Evolutionary conservation across 2,888 invertebrate genomes (phyloP).

Genomic region (Ganaspis brasiliensis): DNA sequence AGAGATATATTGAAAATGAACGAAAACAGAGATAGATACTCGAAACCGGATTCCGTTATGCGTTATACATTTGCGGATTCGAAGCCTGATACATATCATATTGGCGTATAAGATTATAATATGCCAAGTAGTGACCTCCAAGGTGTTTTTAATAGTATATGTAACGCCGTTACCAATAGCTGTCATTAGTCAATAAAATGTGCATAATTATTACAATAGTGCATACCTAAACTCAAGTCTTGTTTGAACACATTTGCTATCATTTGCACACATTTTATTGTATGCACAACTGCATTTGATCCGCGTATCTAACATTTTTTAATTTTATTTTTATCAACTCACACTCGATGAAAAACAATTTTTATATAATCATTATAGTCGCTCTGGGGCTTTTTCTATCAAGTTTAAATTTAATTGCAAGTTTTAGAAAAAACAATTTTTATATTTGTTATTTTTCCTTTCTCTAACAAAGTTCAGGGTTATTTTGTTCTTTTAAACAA

Average conservation of each 20-base stretch:
- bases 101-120: conserved; percentile 13
- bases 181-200: conserved; percentile 26
- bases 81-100: conserved; percentile 22
- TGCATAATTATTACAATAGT: conserved; percentile 32
- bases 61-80: conserved; percentile 4
- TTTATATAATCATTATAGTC: not conserved
- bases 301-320: not conserved
- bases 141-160: not conserved
- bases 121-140: conserved; percentile 28
- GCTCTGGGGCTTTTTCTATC: too few relatives aligned
- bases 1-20: not conserved
- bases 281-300: conserved; percentile 31
- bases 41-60: conserved; percentile 20
- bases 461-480: too few relatives aligned
- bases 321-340: not conserved
- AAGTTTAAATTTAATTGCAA: too few relatives aligned
- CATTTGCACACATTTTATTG: conserved; percentile 21
- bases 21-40: not conserved
- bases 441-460: too few relatives aligned
- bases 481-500: too few relatives aligned
- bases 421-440: too few relatives aligned
- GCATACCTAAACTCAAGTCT: conserved; percentile 20
- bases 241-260: conserved; percentile 15
- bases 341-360: not conserved
- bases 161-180: conserved; percentile 20